A percentile compares a stretch with the other conserved stretches of the same genome.
Evolutionary conservation across 2,797 vertebrate species (phyloP).

Genomic region (Botia almorhae): DNA sequence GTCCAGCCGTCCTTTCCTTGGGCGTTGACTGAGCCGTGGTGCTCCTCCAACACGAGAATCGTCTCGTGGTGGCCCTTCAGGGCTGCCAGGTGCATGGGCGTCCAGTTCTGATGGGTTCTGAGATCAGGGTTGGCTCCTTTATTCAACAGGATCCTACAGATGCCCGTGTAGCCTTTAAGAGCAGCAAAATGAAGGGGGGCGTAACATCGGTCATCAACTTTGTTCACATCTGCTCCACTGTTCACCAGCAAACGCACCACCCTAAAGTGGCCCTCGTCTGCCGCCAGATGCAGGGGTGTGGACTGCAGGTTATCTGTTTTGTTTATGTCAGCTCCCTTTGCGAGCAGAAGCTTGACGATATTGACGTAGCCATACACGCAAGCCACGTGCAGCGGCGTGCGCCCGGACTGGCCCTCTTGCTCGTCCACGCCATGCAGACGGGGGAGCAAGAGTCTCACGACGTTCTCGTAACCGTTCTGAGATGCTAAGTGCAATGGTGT

Average conservation of each 20-base stretch:
- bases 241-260: slow-evolving; percentile 81
- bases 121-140: slow-evolving; percentile 72
- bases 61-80: slow-evolving; percentile 79
- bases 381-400: slow-evolving; percentile 83
- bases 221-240: slow-evolving; percentile 65
- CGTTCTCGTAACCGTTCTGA: slow-evolving; percentile 87
- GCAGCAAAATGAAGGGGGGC: slow-evolving; percentile 84
- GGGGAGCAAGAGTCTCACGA: slow-evolving; percentile 82
- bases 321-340: slow-evolving; percentile 78
- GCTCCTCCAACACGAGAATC: slow-evolving; percentile 77
- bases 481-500: slow-evolving; percentile 85
- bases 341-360: slow-evolving; percentile 83
- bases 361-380: slow-evolving; percentile 80
- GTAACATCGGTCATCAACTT: slow-evolving; percentile 73
- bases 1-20: slow-evolving; percentile 82
- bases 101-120: slow-evolving; percentile 83
- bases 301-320: slow-evolving; percentile 72
- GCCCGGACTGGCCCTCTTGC: slow-evolving; percentile 68
- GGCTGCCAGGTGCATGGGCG: slow-evolving; percentile 83
- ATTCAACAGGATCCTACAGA: slow-evolving; percentile 84
- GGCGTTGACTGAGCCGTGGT: slow-evolving; percentile 69
- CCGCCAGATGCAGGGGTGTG: slow-evolving; percentile 81
- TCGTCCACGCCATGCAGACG: slow-evolving; percentile 69
- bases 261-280: slow-evolving; percentile 84
- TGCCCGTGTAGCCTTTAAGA: slow-evolving; percentile 78